Base-by-base conservation (phyloP, 2,113 vertebrate species). In the Leptobrachium leishanense region DNA sequence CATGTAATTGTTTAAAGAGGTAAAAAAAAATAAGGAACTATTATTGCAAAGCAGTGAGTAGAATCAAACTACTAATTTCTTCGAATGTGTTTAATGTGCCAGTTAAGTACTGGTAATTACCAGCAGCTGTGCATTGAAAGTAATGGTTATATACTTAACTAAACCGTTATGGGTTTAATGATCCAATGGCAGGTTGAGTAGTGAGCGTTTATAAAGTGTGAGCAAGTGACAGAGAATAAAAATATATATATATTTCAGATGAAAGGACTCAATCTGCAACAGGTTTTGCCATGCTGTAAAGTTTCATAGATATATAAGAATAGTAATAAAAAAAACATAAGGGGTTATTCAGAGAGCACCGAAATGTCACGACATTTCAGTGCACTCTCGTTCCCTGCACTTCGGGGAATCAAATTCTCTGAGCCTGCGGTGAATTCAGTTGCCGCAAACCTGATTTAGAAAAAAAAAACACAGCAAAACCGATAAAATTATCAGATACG, bases 61-160 rank as follows among this genome's bases (percentile, higher is more conserved):
- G 83, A 85, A 85, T 12, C 42, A 82, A 88, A 85, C 84, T 86
- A 85, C 89, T 88, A 81, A 83, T 86, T 88, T 85, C 87, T 85
- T 79, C 84, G 85, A 83, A 82, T 74, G 83, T 86, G 87, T 85
- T 88, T 89, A 89, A 90, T 86, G 88, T 86, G 86, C 88, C 86
- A 84, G 88, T 88, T 89, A 92, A 90, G 89, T 86, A 85, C 84
- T 85, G 81, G 86, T 90, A 87, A 93, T 89, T 85, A 85, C 86
- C 84, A 88, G 87, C 92, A 90, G 87, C 89, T 90, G 88, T 84
- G 86, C 85, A 85, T 86, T 86, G 83, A 86, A 83, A 86, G 85
- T 77, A 83, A 66, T 59, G 83, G 82, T 85, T 80, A 83, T 77
- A 12, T 74, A 55, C 67, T 82, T 85, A 83, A 75, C 66, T 39